These are phyloP conservation scores for Sclerodermus sp. DNA, from an alignment of 2,888 invertebrate genomes.

Conservation along the genomic window DNA sequence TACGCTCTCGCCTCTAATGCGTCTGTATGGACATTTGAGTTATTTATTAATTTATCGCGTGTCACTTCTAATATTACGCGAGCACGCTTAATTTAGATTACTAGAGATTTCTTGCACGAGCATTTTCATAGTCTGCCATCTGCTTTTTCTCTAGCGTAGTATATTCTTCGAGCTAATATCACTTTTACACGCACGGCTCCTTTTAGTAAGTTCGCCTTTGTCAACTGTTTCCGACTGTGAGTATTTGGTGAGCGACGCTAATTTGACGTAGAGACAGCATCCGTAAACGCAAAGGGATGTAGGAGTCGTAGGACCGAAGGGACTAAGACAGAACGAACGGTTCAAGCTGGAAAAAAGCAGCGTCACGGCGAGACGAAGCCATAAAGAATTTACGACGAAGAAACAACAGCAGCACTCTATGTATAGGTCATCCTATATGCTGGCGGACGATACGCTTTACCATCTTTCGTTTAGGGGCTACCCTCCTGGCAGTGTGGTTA, in stretches of 20 bases:
- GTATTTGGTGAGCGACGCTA: conserved; percentile 25
- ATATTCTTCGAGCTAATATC: no score
- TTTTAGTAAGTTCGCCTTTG: no score
- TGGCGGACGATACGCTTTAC: background rate
- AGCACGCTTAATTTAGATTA: no score
- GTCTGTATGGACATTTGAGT: no score
- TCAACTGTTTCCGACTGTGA: background rate
- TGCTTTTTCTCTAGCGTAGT: no score
- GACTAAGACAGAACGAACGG: background rate
- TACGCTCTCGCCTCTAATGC: no score
- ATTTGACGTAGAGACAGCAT: conserved; percentile 21
- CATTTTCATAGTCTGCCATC: no score
- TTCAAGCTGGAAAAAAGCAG: background rate
- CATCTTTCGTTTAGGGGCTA: conserved; percentile 12
- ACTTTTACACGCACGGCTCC: no score
- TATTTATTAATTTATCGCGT: no score
- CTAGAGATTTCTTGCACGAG: no score
- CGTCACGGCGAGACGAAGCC: conserved; percentile 25
- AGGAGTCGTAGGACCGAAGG: background rate
- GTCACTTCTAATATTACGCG: no score
- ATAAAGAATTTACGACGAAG: conserved; percentile 40
- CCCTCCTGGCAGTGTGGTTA: conserved; percentile 10
- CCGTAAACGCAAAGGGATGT: background rate
- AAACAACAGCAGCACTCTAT: conserved; percentile 7
- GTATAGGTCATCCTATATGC: no score